Evolutionary conservation across 1,140 invertebrate genomes (phyloP).

Genomic region (Drosophila navojoa): DNA sequence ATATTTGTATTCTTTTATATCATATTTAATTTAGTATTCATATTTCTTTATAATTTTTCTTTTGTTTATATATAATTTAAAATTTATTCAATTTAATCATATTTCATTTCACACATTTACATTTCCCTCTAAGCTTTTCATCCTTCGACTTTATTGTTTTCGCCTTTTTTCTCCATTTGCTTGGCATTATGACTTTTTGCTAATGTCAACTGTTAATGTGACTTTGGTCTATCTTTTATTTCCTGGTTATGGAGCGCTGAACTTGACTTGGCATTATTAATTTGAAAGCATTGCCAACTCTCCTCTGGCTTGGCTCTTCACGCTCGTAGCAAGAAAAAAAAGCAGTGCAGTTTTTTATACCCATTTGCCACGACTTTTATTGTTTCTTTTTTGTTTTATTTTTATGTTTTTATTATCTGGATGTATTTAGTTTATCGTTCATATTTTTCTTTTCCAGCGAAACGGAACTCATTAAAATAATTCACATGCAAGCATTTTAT

Average conservation of each 20-base stretch:
- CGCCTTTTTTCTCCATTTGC: constrained; percentile 14
- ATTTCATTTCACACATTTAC: too few species aligned
- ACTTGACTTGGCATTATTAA: constrained; percentile 68
- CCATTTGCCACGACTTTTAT: constrained; percentile 29
- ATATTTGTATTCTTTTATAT: too few species aligned
- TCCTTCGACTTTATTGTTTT: neutral
- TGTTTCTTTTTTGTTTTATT: constrained; percentile 37
- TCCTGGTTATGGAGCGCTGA: constrained; percentile 38
- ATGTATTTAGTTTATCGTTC: constrained; percentile 80
- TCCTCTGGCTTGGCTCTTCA: constrained; percentile 20
- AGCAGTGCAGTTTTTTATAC: constrained; percentile 46
- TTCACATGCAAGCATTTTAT: constrained; percentile 81
- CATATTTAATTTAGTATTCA: too few species aligned
- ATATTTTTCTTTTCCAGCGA: constrained; percentile 77
- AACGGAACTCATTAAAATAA: constrained; percentile 82
- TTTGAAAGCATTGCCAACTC: constrained; percentile 48
- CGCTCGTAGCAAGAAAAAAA: constrained; percentile 49
- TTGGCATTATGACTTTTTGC: constrained; percentile 24
- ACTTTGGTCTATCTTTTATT: constrained; percentile 22
- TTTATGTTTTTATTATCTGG: constrained; percentile 50
- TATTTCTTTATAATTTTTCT: too few species aligned
- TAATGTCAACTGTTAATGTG: constrained; percentile 32
- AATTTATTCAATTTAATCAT: too few species aligned
- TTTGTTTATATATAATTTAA: too few species aligned
- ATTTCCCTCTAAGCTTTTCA: too few species aligned